Evolutionary conservation across 2,113 vertebrate species (phyloP).

Genomic region (Eublepharis macularius): DNA sequence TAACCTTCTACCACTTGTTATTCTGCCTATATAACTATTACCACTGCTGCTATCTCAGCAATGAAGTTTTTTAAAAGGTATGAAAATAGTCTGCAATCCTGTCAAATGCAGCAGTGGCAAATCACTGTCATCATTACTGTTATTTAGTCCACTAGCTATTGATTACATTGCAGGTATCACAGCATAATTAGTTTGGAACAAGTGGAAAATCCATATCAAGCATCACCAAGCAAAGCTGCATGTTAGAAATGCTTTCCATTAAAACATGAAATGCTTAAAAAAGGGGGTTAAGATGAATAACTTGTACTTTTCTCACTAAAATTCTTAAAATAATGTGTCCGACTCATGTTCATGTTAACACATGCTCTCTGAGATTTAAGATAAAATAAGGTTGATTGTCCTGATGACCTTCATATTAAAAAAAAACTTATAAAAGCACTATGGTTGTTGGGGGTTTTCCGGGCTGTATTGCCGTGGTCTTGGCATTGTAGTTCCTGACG

Average conservation of each 20-base stretch:
- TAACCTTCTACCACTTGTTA: slow-evolving; percentile 9
- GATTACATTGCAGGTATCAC: slow-evolving; percentile 23
- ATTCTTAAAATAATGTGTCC: not conserved
- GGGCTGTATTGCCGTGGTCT: no score
- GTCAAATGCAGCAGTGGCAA: not conserved
- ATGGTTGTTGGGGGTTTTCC: no score
- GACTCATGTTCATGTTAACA: not conserved
- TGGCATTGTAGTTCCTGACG: no score
- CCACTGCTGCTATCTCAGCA: not conserved
- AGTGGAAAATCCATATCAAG: slow-evolving; percentile 30
- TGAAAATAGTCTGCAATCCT: not conserved
- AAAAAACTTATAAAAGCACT: no score
- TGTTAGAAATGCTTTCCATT: not conserved
- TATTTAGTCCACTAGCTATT: slow-evolving; percentile 9
- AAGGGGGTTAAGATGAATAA: slow-evolving; percentile 41
- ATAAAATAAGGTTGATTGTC: not conserved
- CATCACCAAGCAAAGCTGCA: slow-evolving; percentile 28
- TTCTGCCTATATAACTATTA: slow-evolving; percentile 22
- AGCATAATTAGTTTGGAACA: slow-evolving; percentile 30
- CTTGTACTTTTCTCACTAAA: slow-evolving; percentile 39
- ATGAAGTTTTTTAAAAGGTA: not conserved
- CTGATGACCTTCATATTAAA: not conserved
- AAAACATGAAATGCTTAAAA: not conserved
- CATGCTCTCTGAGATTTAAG: not conserved
- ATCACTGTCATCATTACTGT: slow-evolving; percentile 2